Base-by-base conservation (phyloP, 2,113 vertebrate genomes). In the Dolichallabes microphthalmus region DNA sequence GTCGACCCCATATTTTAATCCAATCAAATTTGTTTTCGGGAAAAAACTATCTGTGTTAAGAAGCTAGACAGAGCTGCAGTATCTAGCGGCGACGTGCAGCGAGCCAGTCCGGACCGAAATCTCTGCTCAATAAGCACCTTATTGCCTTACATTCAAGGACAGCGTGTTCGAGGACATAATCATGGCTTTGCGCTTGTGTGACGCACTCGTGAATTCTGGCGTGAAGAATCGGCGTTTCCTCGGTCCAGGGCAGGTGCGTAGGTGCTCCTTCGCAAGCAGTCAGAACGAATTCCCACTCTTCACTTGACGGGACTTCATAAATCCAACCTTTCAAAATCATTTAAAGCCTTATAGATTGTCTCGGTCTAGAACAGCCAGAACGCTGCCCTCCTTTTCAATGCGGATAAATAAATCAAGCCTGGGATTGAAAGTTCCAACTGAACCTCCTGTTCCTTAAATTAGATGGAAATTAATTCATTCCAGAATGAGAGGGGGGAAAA, bases 401-500 rank as follows among this genome's bases (percentile, higher is more conserved):
- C n/a, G 63, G 82, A 84, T 58, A 83, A 89, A 91, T 76, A 90
- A 92, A 91, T 89, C 55, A 88, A 90, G 88, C 64, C 82, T 53
- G 66, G 12, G 27, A 88, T 81, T 75, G 82, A 55, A 78, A 83
- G 71, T 11, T 14, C 84, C 52, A 50, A 57, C 81, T 32, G 25
- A 74, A 53, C 58, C 82, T 80, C 78, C 82, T 85, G 89, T 90
- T 86, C 89, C 80, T 89, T 87, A n/a, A 73, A 85, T 84, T 45
- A 86, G 76, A 89, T 89, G 86, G 82, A 89, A 90, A 92, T 90
- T 68, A 86, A 89, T 89, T 82, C 75, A 79, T 91, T 91, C 91
- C 89, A 92, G 90, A 68, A 90, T 88, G 61, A 80, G 85, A 83
- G 83, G 88, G 75, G 52, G 64, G 8, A 69, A 55, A 64, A 66